These are phyloP conservation scores for Phoenicopterus ruber DNA, from an alignment of 2,113 vertebrate species.

Conservation along the genomic window DNA sequence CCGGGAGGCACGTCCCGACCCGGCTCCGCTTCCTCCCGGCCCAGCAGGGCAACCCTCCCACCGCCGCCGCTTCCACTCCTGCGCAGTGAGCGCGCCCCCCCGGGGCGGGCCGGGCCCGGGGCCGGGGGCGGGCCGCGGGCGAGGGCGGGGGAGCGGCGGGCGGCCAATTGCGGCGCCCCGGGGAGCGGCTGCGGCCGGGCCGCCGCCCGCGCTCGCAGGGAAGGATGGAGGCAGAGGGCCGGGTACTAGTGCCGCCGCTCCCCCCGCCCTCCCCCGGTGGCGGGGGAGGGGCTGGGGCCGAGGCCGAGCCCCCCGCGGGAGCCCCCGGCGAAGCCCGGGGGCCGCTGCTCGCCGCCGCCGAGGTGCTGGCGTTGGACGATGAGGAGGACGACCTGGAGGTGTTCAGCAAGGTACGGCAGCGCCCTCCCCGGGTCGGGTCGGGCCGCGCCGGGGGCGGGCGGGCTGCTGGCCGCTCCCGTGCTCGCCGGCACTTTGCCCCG, in stretches of 20 bases:
- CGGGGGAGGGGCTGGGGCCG: neutral
- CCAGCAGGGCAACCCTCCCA: neutral
- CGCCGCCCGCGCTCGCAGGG: neutral
- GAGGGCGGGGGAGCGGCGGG: neutral
- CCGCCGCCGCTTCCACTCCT: neutral
- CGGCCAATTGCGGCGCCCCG: neutral
- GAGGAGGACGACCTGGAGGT: slow-evolving; percentile 82
- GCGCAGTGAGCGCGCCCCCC: neutral
- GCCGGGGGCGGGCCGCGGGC: neutral
- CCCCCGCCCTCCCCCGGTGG: neutral
- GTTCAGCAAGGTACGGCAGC: slow-evolving; percentile 76
- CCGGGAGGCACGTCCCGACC: neutral
- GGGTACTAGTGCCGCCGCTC: neutral
- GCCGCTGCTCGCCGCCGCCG: neutral
- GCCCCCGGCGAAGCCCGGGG: neutral
- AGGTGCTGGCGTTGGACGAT: slow-evolving; percentile 69
- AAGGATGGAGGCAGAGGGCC: slow-evolving; percentile 62
- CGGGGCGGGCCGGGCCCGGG: neutral
- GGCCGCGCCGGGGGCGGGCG: neutral
- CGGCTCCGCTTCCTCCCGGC: neutral
- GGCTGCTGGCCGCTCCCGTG: neutral
- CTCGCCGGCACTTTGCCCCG: neutral
- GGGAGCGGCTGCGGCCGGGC: neutral
- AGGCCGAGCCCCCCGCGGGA: neutral
- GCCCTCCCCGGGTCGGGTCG: neutral